Conservation (phyloP, 2,797 vertebrate species). For the Halcyon badia region DNA sequence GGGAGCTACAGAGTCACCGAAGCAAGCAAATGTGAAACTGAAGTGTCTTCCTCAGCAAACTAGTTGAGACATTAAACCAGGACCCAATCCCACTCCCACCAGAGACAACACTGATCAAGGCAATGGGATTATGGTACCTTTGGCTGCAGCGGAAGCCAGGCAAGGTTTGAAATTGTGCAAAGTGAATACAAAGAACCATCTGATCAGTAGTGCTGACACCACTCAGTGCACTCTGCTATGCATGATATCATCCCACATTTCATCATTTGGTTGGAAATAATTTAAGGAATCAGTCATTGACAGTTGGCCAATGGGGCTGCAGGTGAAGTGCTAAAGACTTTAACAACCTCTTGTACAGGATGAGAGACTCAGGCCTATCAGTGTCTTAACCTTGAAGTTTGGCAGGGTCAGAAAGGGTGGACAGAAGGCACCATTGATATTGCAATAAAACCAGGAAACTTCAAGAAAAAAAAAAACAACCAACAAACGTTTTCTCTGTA, state of each 20-base stretch:
- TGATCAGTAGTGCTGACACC: background rate
- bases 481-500: background rate
- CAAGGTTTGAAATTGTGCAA: background rate
- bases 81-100: too few species aligned
- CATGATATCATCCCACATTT: background rate
- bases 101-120: background rate
- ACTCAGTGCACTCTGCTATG: background rate
- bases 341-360: background rate
- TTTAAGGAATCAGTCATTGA: background rate
- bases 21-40: background rate
- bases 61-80: background rate
- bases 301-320: background rate
- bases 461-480: background rate
- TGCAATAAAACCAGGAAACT: conserved; percentile 19
- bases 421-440: background rate
- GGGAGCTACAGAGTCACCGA: background rate
- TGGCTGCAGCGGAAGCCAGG: background rate
- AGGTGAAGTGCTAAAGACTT: background rate
- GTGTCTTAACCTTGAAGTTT: background rate
- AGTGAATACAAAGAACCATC: background rate
- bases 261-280: background rate
- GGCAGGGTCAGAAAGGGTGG: background rate
- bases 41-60: background rate
- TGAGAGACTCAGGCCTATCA: background rate
- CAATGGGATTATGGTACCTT: background rate